A percentile compares a stretch with the other conserved stretches of the same genome.
Conservation (phyloP, 2,113 vertebrate species). For the Sialia sialis region DNA sequence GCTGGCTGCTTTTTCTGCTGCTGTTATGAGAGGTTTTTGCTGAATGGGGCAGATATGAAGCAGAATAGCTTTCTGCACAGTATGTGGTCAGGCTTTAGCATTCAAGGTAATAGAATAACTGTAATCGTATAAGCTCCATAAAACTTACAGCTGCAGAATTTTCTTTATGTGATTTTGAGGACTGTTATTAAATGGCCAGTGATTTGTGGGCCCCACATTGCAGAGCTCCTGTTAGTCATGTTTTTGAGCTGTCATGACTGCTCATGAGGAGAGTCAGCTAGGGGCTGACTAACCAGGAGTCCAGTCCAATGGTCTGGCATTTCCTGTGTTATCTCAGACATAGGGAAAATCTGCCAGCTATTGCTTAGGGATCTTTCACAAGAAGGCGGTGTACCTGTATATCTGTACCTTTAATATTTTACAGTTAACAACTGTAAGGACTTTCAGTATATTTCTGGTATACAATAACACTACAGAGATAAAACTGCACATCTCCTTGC, state of each 20-base stretch:
- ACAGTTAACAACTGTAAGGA: not conserved
- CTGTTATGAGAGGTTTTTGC: conserved; percentile 35
- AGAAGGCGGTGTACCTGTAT: not conserved
- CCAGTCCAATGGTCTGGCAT: not conserved
- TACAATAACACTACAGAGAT: not conserved
- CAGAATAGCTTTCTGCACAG: not conserved
- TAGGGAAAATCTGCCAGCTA: not conserved
- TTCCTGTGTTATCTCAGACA: not conserved
- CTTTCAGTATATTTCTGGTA: not conserved
- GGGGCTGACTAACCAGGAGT: not conserved
- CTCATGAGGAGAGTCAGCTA: not conserved
- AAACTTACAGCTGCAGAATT: conserved; percentile 15
- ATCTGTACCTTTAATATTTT: not conserved
- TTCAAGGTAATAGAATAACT: conserved; percentile 12
- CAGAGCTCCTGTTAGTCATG: not conserved
- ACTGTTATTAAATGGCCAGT: not conserved
- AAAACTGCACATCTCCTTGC: not conserved
- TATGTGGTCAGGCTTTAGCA: conserved; percentile 15
- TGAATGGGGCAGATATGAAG: not conserved
- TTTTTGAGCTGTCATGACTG: not conserved
- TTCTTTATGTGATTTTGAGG: conserved; percentile 12
- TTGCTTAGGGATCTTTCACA: not conserved
- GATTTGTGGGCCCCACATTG: not conserved
- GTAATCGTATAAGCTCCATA: not conserved
- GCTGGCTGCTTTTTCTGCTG: not conserved